Base-by-base conservation (phyloP, 2,888 invertebrate species). In the Drosophila dives region DNA sequence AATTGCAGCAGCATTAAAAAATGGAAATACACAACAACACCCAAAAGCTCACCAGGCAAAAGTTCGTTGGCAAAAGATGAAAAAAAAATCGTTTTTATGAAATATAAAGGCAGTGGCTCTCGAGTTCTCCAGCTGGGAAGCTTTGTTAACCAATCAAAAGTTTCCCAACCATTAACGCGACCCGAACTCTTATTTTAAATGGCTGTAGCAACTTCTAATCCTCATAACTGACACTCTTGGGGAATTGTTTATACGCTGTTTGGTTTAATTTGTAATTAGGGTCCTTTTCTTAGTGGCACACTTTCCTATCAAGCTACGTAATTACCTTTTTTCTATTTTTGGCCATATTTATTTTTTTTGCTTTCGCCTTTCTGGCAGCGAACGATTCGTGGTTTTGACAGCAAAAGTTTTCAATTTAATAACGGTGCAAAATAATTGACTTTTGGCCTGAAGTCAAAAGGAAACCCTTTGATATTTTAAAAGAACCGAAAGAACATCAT, bases 371-470 rank as follows among this genome's bases (percentile, higher is more conserved):
- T 8, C 12, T n/a, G 38, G 29, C 12, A 40, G 33, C 15, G 53
- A 45, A 42, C 69, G 51, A 38, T 45, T 58, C 56, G 62, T 65
- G 77, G 63, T 77, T 75, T 66, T 77, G 77, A 80, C 77, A 80
- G 77, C 42, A 48, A 53, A 70, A 66, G 49, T 61, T 75, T 71
- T 71, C 53, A 66, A 66, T 70, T 75, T 65, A 65, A 61, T 70
- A 55, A 48, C 55, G 29, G 50, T 12, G 56, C 53, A 58, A 66
- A 80, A 71, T 71, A 77, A 75, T 71, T 80, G 71, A 70, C 71
- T 66, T 75, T 75, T 58, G 40, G 33, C 54, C 58, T 75, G 5
- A 10, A 29, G 26, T 49, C 60, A 42, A 36, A 20, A 45, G 15
- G 8, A 15, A 20, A 23, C 15, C 20, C 20, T 3, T 45, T 45